Base-by-base conservation (phyloP, 1,140 invertebrate genomes). In the Diabrotica undecimpunctata region DNA sequence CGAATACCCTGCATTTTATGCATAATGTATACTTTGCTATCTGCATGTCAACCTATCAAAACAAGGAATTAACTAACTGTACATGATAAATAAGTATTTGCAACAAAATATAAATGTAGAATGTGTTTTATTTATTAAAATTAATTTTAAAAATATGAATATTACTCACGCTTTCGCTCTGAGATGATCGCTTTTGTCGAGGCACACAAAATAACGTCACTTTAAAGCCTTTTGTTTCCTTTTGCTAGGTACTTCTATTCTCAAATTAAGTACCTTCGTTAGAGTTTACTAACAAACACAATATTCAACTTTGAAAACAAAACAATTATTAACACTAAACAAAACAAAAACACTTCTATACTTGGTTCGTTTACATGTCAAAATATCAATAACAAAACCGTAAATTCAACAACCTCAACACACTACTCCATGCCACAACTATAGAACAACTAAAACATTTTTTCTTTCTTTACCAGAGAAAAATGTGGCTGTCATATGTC, bases 121-220 rank as follows among this genome's bases (percentile, higher is more conserved):
- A 25, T 25, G 25, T 25, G 25, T 25, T 25, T 25, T 25, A 4
- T 25, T 25, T 25, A 25, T 25, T 25, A 25, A 25, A 25, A 25
- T 25, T 25, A 25, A 1, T 1, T 25, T 25, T 25, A 25, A 25
- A 25, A 25, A 25, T 4, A 25, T 25, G 25, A 25, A 25, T 25
- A 25, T 25, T 25, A 79, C 78, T 78, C 73, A 79, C 77, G 68
- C 75, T 70, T 73, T 79, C 78, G 75, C 70, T 76, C 72, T 77
- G 76, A 77, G 77, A 77, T 74, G 78, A 79, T 74, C 75, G 74
- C 73, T 75, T 75, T 72, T 78, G 76, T 69, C 78, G 77, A 78
- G 77, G 76, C 77, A 78, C 77, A 71, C 77, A 79, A 74, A 78
- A 78, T 67, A 79, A 78, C 77, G 76, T 79, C 77, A 79, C 73